phyloP scores from a whole-genome alignment of 2,797 vertebrate genomes.

The Staurois parvus region DNA sequence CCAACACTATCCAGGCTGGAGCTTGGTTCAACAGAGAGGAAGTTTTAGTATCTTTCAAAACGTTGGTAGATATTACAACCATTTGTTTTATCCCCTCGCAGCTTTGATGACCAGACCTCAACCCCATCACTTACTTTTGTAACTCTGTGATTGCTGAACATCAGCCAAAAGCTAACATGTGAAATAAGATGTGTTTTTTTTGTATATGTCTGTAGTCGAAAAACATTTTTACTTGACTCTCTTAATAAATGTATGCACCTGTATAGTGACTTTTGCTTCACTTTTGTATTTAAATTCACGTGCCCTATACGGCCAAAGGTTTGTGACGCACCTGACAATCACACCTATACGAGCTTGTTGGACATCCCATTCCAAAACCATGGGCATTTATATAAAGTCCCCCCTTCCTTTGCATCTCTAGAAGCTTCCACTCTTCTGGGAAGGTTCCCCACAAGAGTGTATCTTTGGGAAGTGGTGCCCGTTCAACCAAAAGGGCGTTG shows the following conservation, averaged over 20 bases:
- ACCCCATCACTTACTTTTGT: constrained; percentile 2
- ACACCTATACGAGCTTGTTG: background rate
- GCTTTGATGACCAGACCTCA: constrained; percentile 29
- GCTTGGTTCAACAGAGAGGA: background rate
- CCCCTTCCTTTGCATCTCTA: too few relatives aligned
- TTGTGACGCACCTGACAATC: background rate
- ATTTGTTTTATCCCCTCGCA: background rate
- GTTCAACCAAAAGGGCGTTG: background rate
- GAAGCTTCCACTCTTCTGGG: too few relatives aligned
- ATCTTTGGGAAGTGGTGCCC: background rate
- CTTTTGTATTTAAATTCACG: constrained; percentile 31
- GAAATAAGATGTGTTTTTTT: constrained; percentile 24
- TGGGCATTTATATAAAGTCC: background rate
- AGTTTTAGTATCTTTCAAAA: too few relatives aligned
- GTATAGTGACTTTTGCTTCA: constrained; percentile 61
- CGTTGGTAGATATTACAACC: too few relatives aligned
- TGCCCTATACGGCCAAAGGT: background rate
- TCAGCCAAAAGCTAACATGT: background rate
- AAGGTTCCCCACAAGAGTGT: background rate
- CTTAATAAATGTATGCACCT: constrained; percentile 61
- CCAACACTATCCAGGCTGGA: background rate
- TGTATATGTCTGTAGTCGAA: constrained; percentile 45
- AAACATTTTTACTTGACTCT: constrained; percentile 32
- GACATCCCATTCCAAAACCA: background rate
- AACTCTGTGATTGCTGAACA: constrained; percentile 5